Evolutionary conservation across 2,113 vertebrate genomes (phyloP), one percentile per base, ranked within the genome.

Genomic region (Hydropotes inermis): DNA sequence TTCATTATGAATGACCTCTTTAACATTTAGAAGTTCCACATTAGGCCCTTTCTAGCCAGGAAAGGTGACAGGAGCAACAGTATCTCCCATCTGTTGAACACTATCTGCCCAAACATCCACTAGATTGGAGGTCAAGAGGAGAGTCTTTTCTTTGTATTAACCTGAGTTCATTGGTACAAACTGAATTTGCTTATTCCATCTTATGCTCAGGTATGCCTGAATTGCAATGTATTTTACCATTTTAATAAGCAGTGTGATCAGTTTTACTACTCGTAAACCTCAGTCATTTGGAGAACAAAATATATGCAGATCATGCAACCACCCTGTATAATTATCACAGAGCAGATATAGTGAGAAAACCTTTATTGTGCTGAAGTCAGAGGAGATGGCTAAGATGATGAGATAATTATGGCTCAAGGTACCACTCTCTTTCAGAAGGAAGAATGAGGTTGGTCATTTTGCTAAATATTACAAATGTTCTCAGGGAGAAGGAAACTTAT

Each of bases 1-100:
- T 87, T 95, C 89, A 96, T 96, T 55, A 89, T 19, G 50, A 95
- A 87, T 92, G 96, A 95, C 61, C 70, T 78, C 92, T 89, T 81
- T 19, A 64, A 60, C 96, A 96, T 93, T 89, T 55, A 36, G 47
- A 93, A 96, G 92, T 87, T 98, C 90, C 76, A 43, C 45, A 54
- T 70, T 28, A 76, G 70, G 8, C 27, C 25, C 76, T 91, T 84
- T 82, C 87, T 47, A 60, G 30, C 19, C 89, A 87, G 70, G 70
- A 87, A 84, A 97, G 94, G 96, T 96, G 96, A 95, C 0, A 0
- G 33, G 39, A 86, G 57, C 78, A 81, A 74, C 33, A 54, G 3
- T 54, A 14, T n/a, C 30, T 82, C 50, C 19, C 17, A 30, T 94
- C 81, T 52, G 25, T 11, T 47, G 43, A 57, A 55, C 28, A 61